phyloP scores from a whole-genome alignment of 2,113 vertebrate genomes.

The Benitochromis conjunctus region DNA sequence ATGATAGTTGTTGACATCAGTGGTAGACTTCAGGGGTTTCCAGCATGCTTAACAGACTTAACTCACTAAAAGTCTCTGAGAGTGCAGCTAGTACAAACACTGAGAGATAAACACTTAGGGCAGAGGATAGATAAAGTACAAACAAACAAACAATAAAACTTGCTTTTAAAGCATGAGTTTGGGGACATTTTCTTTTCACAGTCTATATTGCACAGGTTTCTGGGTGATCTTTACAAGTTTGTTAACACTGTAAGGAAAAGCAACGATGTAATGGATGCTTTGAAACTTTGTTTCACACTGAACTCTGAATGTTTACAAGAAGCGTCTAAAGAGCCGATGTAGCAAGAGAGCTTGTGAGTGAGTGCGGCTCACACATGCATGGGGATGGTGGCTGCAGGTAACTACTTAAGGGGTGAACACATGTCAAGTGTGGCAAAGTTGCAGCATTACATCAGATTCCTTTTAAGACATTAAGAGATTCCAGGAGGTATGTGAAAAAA shows the following conservation, averaged over 20 bases:
- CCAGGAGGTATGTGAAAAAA: not conserved
- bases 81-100: not conserved
- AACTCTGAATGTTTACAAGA: too few relatives aligned
- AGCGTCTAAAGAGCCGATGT: too few relatives aligned
- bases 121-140: not conserved
- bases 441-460: not conserved
- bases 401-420: not conserved
- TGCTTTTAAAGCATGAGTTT: not conserved
- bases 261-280: not conserved
- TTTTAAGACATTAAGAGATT: not conserved
- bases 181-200: not conserved
- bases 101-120: not conserved
- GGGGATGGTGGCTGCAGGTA: not conserved
- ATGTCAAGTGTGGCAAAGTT: not conserved
- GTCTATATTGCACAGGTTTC: not conserved
- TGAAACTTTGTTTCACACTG: not conserved
- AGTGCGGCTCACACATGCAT: not conserved
- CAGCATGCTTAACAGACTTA: not conserved
- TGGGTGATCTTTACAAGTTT: not conserved
- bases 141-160: not conserved
- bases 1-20: not conserved
- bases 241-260: not conserved
- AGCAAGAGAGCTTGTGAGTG: not conserved
- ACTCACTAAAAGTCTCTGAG: not conserved
- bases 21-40: not conserved